Percentiles rank a stretch among this genome's conserved stretches.
Conservation (phyloP, 2,113 vertebrate genomes). For the Platichthys stellatus region DNA sequence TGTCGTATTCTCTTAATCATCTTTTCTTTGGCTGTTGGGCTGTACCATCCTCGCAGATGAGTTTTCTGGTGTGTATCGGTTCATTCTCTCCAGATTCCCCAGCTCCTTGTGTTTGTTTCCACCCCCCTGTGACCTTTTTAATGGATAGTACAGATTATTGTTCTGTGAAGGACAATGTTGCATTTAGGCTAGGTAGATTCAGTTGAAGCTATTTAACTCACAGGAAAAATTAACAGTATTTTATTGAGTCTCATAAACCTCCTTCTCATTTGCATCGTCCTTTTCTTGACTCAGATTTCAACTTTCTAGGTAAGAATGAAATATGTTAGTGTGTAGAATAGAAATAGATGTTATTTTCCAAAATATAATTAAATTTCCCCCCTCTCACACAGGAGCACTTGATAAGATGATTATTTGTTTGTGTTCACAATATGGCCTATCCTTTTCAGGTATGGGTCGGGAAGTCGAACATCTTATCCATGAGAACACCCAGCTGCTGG, state of each 20-base stretch:
- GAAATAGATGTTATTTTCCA: not conserved
- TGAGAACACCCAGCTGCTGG: slow-evolving; percentile 95
- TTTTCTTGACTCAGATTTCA: slow-evolving; percentile 86
- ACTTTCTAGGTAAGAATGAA: slow-evolving; percentile 90
- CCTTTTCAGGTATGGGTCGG: slow-evolving; percentile 93
- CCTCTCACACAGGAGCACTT: not conserved
- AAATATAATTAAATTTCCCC: not conserved
- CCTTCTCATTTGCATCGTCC: slow-evolving; percentile 83
- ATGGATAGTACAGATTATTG: slow-evolving; percentile 2
- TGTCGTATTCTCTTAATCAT: slow-evolving; percentile 19
- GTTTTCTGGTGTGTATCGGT: slow-evolving; percentile 96
- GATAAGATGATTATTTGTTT: not conserved
- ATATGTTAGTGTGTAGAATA: not conserved
- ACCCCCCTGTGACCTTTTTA: slow-evolving; percentile 4
- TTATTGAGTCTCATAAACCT: slow-evolving; percentile 25
- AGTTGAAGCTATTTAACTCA: not conserved
- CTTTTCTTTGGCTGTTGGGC: slow-evolving; percentile 32
- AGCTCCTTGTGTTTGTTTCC: not conserved
- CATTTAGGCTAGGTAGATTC: slow-evolving; percentile 4
- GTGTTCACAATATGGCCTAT: not conserved
- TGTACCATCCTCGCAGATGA: slow-evolving; percentile 86
- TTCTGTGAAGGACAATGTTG: slow-evolving; percentile 8
- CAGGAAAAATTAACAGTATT: not conserved
- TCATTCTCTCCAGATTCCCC: slow-evolving; percentile 2
- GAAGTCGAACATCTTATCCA: slow-evolving; percentile 99